These are phyloP conservation scores for Stratiolaelaps scimitus DNA, from an alignment of 1,140 invertebrate species.

Conservation along the genomic window DNA sequence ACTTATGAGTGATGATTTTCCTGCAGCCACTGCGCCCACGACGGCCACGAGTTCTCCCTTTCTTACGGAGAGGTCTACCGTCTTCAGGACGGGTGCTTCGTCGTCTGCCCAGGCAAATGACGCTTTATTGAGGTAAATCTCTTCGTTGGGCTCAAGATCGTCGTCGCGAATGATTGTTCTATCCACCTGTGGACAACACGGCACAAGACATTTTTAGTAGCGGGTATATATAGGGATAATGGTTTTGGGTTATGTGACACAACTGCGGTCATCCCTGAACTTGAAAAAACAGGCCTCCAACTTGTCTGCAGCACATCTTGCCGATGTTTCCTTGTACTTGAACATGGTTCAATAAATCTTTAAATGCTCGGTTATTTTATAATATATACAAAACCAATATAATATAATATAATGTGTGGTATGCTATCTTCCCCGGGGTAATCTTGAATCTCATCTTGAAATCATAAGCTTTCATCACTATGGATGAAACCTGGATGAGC, in stretches of 20 bases:
- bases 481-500: not conserved
- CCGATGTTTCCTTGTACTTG: too few relatives aligned
- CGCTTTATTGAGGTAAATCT: constrained; percentile 27
- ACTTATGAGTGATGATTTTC: constrained; percentile 20
- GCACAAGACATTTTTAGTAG: too few relatives aligned
- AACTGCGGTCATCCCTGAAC: too few relatives aligned
- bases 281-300: too few relatives aligned
- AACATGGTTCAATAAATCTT: too few relatives aligned
- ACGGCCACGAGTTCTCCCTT: constrained; percentile 41
- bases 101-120: constrained; percentile 32
- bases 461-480: not conserved
- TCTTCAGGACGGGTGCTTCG: constrained; percentile 32
- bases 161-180: not conserved
- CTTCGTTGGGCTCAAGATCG: constrained; percentile 15
- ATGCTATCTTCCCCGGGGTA: too few relatives aligned
- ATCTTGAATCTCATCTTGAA: not conserved
- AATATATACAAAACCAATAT: not conserved
- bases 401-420: too few relatives aligned
- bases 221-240: too few relatives aligned
- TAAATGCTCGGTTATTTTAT: not conserved
- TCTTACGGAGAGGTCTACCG: constrained; percentile 34
- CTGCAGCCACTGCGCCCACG: constrained; percentile 33
- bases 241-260: too few relatives aligned
- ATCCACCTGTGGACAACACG: not conserved
- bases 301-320: too few relatives aligned